Base-by-base conservation (phyloP, 2,113 vertebrate species). In the Dolichallabes microphthalmus region DNA sequence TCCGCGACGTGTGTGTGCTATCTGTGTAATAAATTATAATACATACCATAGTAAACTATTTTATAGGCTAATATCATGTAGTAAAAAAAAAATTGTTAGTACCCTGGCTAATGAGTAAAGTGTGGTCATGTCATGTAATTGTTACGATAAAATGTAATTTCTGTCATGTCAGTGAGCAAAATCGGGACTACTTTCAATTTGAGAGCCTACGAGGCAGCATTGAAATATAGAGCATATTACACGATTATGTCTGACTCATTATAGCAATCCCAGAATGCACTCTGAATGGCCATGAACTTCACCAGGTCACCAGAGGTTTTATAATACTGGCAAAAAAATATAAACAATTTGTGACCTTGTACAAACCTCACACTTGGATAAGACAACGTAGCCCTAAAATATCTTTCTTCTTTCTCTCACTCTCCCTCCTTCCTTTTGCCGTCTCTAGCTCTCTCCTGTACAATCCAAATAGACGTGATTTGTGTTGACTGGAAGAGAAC, bases 401-500 rank as follows among this genome's bases (percentile, higher is more conserved):
- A 79, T 79, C 55, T 35, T 79, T 27, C 30, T 60, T 6, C 55
- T 30, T 19, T 69, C 11, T 64, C 63, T 83, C 7, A 22, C 5
- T 14, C 39, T 57, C 27, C 22, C 35, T 45, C 39, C 22, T 17
- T 68, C 9, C 3, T 52, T 19, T 61, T 69, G 20, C 27, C 74
- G 83, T 79, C 61, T 79, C 30, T 60, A 2, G 20, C 30, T 79
- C 76, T 8, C 80, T 86, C 20, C 75, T 57, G 61, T 30, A 27
- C 27, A 80, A 22, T 79, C 60, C 73, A 39, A 2, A 66, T 25
- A 83, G 53, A n/a, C 52, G 35, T 85, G 86, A 80, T 83, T 50
- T 84, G 84, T 83, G 68, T 79, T 79, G 76, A 60, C 76, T 60
- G 76, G 55, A 79, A 79, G 76, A 35, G 30, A 79, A 79, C 55